Evolutionary conservation across 2,113 vertebrate genomes (phyloP), one percentile per base, ranked within the genome.

Genomic region (Mesocricetus auratus): DNA sequence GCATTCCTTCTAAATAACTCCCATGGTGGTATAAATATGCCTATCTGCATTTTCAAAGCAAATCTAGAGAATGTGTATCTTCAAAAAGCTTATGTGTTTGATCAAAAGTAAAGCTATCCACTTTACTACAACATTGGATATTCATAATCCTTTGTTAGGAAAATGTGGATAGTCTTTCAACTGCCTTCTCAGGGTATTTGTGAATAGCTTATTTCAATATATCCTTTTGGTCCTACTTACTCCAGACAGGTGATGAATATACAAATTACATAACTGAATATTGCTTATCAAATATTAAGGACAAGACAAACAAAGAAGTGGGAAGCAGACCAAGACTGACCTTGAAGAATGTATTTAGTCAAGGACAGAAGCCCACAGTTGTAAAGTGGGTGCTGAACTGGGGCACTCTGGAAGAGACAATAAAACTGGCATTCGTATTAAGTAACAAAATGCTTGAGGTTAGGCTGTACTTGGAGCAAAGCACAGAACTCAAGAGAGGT

Each of bases 261-360:
- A 94, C 66, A 96, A 75, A 82, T 93, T 82, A 91, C 19, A 73
- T 75, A 60, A 82, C 19, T 93, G 58, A n/a, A 53, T 91, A 45
- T 86, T 96, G 56, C 85, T 92, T 90, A 93, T 91, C 68, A 94
- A 96, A 94, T 96, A 95, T 90, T 95, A 95, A 96, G 56, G 15
- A 56, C 53, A 89, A 86, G 50, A 86, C 94, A 95, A 90, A 87
- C 94, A 90, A 93, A 91, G 86, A 89, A 86, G 15, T 69, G 56
- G 50, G 22, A 31, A 75, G 36, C 58, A 82, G 82, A 39, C 33
- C 24, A 79, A 94, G 47, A 83, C 60, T 77, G 90, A 97, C 90
- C 95, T 97, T 96, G 89, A 91, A 78, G 66, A 73, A 31, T 36
- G 53, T 39, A 71, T 53, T 47, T 91, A 94, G 82, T 90, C 79